A percentile compares a stretch with the other conserved stretches of the same genome.
Conservation (phyloP, 2,113 vertebrate genomes). For the Choloepus hoffmanni region DNA sequence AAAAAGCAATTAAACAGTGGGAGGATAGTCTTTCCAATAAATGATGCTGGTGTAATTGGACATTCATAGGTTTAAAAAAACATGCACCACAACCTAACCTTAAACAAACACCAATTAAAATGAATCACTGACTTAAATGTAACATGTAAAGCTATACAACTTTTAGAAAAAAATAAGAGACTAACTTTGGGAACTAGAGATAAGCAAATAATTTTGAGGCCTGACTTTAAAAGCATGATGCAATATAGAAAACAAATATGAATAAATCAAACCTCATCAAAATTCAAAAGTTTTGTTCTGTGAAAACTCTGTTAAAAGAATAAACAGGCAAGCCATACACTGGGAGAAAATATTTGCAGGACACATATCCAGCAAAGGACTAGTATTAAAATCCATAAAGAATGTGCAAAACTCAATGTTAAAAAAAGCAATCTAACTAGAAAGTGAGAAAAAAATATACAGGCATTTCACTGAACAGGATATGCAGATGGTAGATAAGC, state of each 20-base stretch:
- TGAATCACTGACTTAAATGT: background rate
- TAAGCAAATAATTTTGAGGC: background rate
- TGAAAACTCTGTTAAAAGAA: background rate
- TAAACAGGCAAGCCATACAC: background rate
- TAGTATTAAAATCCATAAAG: background rate
- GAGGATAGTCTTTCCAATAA: background rate
- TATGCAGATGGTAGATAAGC: background rate
- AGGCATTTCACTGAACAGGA: background rate
- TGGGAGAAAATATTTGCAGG: background rate
- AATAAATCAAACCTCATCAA: background rate
- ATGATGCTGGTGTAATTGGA: background rate
- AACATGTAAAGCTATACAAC: background rate
- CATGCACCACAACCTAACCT: too few species aligned
- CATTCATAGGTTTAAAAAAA: too few species aligned
- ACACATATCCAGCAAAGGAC: background rate
- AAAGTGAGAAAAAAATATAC: background rate
- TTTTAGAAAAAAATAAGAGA: background rate
- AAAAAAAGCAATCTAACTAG: background rate
- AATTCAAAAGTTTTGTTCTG: background rate
- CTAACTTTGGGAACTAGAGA: background rate
- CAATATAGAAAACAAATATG: too few species aligned
- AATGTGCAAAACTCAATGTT: background rate
- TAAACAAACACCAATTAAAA: background rate
- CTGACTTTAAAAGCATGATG: background rate
- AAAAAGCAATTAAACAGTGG: background rate